A percentile compares a stretch with the other conserved stretches of the same genome.
phyloP scores from a whole-genome alignment of 2,888 invertebrate genomes.

The Monoplex corrugatus region DNA sequence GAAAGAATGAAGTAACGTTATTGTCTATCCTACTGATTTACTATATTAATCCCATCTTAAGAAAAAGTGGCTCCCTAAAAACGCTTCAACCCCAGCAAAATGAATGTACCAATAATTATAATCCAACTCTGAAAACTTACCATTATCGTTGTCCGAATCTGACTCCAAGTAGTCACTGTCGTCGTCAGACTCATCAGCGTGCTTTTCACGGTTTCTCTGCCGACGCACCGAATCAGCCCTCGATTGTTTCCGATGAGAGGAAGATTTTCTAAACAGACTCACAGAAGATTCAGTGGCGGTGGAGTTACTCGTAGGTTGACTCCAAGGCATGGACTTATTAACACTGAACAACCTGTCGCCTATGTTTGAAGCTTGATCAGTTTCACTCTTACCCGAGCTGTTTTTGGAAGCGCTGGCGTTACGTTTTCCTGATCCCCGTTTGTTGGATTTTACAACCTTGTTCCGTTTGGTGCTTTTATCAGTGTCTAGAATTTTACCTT shows the following conservation, averaged over 20 bases:
- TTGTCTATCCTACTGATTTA: no score
- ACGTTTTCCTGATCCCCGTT: not conserved
- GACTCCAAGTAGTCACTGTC: conserved; percentile 10
- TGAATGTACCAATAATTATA: not conserved
- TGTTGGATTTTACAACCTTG: not conserved
- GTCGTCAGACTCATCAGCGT: not conserved
- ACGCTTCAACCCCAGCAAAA: not conserved
- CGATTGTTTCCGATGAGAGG: not conserved
- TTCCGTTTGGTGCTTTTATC: not conserved
- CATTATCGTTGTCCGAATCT: not conserved
- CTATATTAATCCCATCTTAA: no score
- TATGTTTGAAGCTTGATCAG: not conserved
- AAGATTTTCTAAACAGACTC: no score
- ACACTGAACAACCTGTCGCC: not conserved
- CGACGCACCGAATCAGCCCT: not conserved
- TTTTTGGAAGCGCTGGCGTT: not conserved
- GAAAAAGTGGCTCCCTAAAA: not conserved
- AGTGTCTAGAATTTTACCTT: not conserved
- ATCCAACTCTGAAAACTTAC: not conserved
- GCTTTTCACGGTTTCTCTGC: not conserved
- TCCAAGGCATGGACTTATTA: not conserved
- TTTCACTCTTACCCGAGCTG: conserved; percentile 9
- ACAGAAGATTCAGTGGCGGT: not conserved
- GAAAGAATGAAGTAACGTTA: not conserved
- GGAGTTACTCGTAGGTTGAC: not conserved